A percentile compares a stretch with the other conserved stretches of the same genome.
Conservation (phyloP, 2,888 invertebrate species). For the Polyommatus icarus region DNA sequence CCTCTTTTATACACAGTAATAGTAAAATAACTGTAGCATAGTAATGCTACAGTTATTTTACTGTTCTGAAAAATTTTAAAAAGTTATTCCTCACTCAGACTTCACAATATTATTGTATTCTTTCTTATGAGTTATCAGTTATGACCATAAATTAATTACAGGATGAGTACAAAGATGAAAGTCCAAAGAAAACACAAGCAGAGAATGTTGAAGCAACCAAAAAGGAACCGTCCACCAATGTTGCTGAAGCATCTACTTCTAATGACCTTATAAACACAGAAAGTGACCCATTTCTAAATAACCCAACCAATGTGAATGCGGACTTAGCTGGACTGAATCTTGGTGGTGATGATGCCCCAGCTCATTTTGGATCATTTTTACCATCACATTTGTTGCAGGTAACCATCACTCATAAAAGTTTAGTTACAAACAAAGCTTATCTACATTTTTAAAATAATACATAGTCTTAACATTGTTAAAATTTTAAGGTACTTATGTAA, state of each 20-base stretch:
- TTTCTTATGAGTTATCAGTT: too few species aligned
- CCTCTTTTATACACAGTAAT: too few species aligned
- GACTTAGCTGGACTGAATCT: slow-evolving; percentile 67
- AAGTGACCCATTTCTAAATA: slow-evolving; percentile 45
- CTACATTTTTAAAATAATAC: too few species aligned
- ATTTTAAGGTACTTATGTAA: too few species aligned
- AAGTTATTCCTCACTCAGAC: too few species aligned
- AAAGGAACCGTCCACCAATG: slow-evolving; percentile 45
- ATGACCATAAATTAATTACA: slow-evolving; percentile 54
- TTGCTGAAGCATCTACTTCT: slow-evolving; percentile 48
- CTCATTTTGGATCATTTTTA: slow-evolving; percentile 68
- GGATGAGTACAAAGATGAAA: slow-evolving; percentile 82
- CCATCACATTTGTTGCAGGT: slow-evolving; percentile 77
- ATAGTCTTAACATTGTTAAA: too few species aligned
- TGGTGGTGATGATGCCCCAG: slow-evolving; percentile 60
- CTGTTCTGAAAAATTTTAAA: too few species aligned
- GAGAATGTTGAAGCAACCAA: slow-evolving; percentile 46
- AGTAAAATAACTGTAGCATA: too few species aligned
- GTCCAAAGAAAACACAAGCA: slow-evolving; percentile 51
- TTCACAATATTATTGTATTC: too few species aligned
- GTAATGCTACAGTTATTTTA: too few species aligned
- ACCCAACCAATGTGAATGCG: slow-evolving; percentile 48
- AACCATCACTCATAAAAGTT: too few species aligned
- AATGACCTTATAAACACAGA: slow-evolving; percentile 62
- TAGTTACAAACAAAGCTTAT: too few species aligned